Percentiles rank a stretch among this genome's conserved stretches.
Conservation (phyloP, 2,797 vertebrate species). For the Phataginus tricuspis region DNA sequence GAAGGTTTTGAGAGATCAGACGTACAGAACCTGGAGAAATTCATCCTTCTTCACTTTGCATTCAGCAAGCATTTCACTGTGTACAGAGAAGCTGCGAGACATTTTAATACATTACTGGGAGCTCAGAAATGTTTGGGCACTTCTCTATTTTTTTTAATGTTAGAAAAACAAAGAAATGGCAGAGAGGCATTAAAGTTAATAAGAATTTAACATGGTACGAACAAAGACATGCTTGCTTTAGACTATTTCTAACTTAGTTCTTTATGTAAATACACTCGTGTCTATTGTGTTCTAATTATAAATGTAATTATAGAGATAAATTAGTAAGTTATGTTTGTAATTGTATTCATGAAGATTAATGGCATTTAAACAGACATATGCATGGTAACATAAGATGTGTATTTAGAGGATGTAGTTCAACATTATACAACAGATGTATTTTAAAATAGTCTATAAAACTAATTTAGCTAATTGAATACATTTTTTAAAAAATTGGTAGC, state of each 20-base stretch:
- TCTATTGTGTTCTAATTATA: slow-evolving; percentile 87
- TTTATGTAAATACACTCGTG: slow-evolving; percentile 84
- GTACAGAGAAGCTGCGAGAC: slow-evolving; percentile 87
- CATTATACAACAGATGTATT: slow-evolving; percentile 63
- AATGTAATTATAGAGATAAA: slow-evolving; percentile 87
- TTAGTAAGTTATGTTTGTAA: slow-evolving; percentile 88
- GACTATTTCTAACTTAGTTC: slow-evolving; percentile 79
- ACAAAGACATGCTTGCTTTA: slow-evolving; percentile 78
- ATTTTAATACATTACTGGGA: slow-evolving; percentile 87
- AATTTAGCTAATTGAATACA: slow-evolving; percentile 77
- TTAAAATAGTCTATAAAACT: slow-evolving; percentile 82
- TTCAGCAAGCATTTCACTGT: slow-evolving; percentile 88
- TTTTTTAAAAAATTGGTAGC: slow-evolving; percentile 75
- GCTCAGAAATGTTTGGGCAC: slow-evolving; percentile 84
- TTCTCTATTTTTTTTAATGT: slow-evolving; percentile 75
- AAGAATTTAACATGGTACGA: slow-evolving; percentile 78
- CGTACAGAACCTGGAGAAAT: slow-evolving; percentile 91
- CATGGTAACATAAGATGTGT: slow-evolving; percentile 64
- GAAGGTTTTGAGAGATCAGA: slow-evolving; percentile 94
- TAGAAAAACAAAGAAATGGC: slow-evolving; percentile 74
- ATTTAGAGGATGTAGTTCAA: slow-evolving; percentile 76
- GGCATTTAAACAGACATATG: slow-evolving; percentile 82
- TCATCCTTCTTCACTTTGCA: slow-evolving; percentile 86
- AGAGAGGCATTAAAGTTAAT: slow-evolving; percentile 76
- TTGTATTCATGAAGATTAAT: slow-evolving; percentile 87